phyloP scores from a whole-genome alignment of 2,797 vertebrate genomes.

The Aulostomus chinensis region DNA sequence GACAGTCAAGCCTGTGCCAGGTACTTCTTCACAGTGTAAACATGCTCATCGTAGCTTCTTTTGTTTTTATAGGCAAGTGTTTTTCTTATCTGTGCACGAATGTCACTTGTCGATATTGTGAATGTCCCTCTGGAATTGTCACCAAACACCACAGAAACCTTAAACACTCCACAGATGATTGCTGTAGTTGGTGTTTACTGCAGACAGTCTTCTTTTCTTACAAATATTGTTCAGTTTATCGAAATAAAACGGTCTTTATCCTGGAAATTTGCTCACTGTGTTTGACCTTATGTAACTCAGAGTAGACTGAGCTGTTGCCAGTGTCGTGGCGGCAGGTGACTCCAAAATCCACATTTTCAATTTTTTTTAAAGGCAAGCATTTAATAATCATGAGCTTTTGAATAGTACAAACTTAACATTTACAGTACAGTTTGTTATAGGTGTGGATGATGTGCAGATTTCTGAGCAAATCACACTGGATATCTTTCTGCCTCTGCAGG shows the following conservation, averaged over 20 bases:
- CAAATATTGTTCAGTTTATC: constrained; percentile 40
- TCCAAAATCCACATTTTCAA: background rate
- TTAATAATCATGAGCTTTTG: too few species aligned
- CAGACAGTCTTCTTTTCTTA: constrained; percentile 46
- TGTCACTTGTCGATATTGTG: constrained; percentile 6
- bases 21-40: constrained; percentile 25
- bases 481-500: background rate
- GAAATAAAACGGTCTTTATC: constrained; percentile 56
- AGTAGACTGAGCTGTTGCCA: background rate
- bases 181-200: constrained; percentile 36
- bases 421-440: too few species aligned
- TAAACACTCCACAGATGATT: constrained; percentile 37
- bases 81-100: constrained; percentile 25
- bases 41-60: constrained; percentile 20
- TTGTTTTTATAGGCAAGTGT: constrained; percentile 7
- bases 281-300: background rate
- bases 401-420: too few species aligned
- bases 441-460: too few species aligned
- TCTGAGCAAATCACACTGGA: constrained; percentile 40
- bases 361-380: too few species aligned
- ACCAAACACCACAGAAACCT: constrained; percentile 49
- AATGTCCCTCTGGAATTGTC: constrained; percentile 22
- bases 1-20: background rate
- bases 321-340: background rate
- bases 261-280: constrained; percentile 7